A percentile compares a stretch with the other conserved stretches of the same genome.
Conservation (phyloP, 2,888 invertebrate genomes). For the Lissonota sp. region DNA sequence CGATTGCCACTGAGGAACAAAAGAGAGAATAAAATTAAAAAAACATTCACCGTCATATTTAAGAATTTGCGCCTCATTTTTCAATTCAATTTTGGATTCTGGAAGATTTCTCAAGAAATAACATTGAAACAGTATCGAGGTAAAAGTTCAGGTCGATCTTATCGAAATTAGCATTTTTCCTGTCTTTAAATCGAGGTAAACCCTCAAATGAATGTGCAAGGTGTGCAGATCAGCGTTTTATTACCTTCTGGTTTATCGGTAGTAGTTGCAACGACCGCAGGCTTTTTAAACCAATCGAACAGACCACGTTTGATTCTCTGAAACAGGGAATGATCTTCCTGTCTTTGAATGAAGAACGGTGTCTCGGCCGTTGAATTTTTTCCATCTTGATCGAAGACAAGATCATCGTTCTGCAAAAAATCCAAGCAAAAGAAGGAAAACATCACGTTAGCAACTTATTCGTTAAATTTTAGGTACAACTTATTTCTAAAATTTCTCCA, state of each 20-base stretch:
- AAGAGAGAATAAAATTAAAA: neutral
- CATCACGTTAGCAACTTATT: no score
- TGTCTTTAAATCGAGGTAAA: no score
- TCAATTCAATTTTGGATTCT: neutral
- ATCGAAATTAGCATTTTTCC: no score
- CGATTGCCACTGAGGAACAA: constrained; percentile 5
- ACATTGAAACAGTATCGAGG: neutral
- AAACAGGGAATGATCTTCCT: constrained; percentile 73
- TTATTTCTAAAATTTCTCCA: no score
- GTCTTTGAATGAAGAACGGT: constrained; percentile 71
- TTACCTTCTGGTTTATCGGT: constrained; percentile 46
- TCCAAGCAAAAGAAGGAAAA: constrained; percentile 7
- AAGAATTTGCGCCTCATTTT: neutral
- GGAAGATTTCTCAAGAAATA: neutral
- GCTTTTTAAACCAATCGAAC: constrained; percentile 55
- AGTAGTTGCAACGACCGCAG: constrained; percentile 38
- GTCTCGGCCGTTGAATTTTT: constrained; percentile 67
- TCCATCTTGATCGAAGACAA: constrained; percentile 79
- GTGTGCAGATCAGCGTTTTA: neutral
- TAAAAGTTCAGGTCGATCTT: no score
- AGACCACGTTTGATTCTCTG: constrained; percentile 82
- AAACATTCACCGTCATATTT: neutral
- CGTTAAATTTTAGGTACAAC: no score
- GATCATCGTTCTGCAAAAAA: constrained; percentile 78
- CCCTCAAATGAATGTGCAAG: no score